A percentile compares a stretch with the other conserved stretches of the same genome.
These are phyloP conservation scores for Schlechtendalia chinensis DNA, from an alignment of 1,140 invertebrate genomes.

Conservation along the genomic window DNA sequence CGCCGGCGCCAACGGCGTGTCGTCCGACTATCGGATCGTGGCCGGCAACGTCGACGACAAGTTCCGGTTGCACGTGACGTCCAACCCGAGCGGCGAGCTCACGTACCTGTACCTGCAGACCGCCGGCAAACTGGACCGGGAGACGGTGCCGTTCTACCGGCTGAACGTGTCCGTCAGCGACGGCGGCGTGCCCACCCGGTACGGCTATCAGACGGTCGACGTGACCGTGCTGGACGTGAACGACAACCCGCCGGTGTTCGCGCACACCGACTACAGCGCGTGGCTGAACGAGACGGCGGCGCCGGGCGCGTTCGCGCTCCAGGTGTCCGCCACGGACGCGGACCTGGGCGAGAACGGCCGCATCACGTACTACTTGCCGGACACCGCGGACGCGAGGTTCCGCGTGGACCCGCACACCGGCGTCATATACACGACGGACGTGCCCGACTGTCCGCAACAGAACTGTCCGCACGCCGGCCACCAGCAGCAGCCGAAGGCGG, in stretches of 20 bases:
- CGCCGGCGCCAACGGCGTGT: constrained; percentile 79
- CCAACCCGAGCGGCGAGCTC: constrained; percentile 82
- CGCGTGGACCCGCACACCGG: constrained; percentile 85
- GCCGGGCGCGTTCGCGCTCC: constrained; percentile 80
- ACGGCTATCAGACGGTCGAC: constrained; percentile 85
- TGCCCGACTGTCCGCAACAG: constrained; percentile 72
- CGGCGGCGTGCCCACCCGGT: constrained; percentile 74
- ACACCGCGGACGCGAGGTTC: constrained; percentile 73
- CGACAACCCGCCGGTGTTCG: constrained; percentile 91
- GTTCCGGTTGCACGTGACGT: constrained; percentile 80
- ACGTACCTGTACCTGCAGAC: constrained; percentile 88
- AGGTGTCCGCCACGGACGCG: constrained; percentile 87
- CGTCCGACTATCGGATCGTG: constrained; percentile 83
- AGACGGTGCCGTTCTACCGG: constrained; percentile 76
- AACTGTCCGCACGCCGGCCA: constrained; percentile 58
- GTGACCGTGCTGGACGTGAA: constrained; percentile 90
- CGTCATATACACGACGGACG: constrained; percentile 76
- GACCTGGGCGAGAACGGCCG: constrained; percentile 90
- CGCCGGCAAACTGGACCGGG: constrained; percentile 83
- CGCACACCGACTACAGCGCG: constrained; percentile 88
- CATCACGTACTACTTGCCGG: constrained; percentile 84
- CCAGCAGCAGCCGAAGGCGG: constrained; percentile 53
- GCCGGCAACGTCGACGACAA: constrained; percentile 83
- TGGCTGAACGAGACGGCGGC: constrained; percentile 87
- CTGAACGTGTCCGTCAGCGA: constrained; percentile 88